Base-by-base conservation (phyloP, 37 sponge, comb jelly and placozoan species). In the Petrosia ficiformis region DNA sequence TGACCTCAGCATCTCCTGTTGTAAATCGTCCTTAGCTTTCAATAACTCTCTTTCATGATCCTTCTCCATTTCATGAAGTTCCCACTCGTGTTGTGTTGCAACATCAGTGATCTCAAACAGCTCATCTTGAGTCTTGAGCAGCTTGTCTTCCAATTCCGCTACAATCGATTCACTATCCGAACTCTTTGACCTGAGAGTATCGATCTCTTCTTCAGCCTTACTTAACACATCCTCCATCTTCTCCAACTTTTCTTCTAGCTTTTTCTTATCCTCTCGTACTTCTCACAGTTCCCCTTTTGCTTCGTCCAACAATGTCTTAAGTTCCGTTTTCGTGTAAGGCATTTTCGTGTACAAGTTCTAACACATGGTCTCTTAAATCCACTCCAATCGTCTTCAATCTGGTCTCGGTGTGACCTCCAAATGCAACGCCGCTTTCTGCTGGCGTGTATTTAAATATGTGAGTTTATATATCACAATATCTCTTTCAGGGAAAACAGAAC, bases 321-420 rank as follows among this genome's bases (percentile, higher is more conserved):
- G 54, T 16, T 48, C 14, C 16, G 54, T 48, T 16, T 48, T 48
- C 14, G 54, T 48, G 14, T 48, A 19, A 10, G 54, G 14, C 54
- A 48, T 19, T 48, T 10, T 10, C 54, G 54, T 19, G 16, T 16
- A 48, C 54, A 48, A 48, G 54, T 16, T 48, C 54, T 19, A 48
- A 48, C 14, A 19, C 54, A 48, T 16, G 54, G 54, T 16, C 54
- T 48, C 16, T 48, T 48, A 10, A 19, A 19, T 16, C 54, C 10
- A n/a, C n/a, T n/a, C n/a, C n/a, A n/a, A n/a, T n/a, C 14, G 54
- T 19, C 54, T 19, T 16, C 54, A 19, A 10, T 48, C 16, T 16
- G 16, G 54, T 48, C 54, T 48, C 54, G 54, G 66, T 64, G 33
- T 21, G 66, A 64, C 66, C 66, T 64, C 66, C 66, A 64, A 64